Conservation (phyloP, 2,888 invertebrate genomes). For the Plusia festucae region DNA sequence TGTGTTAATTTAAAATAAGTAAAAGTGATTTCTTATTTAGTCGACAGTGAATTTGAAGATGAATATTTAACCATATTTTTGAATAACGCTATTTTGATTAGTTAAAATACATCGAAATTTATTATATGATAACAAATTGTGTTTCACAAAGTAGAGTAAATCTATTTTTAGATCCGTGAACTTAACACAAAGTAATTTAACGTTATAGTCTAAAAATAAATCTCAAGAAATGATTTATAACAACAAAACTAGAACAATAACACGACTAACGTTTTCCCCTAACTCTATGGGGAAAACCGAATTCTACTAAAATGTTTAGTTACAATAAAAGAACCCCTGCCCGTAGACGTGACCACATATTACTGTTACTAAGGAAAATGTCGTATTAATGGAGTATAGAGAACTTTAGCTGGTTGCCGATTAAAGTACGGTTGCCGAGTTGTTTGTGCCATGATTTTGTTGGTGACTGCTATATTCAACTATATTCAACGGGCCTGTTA, state of each 20-base stretch:
- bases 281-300: conserved; percentile 1
- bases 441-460: not conserved
- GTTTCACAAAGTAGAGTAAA: too few relatives aligned
- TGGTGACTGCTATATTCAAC: not conserved
- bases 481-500: too few relatives aligned
- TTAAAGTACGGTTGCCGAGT: not conserved
- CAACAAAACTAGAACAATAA: not conserved
- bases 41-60: too few relatives aligned
- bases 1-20: too few relatives aligned
- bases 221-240: not conserved
- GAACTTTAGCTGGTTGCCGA: not conserved
- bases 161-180: not conserved
- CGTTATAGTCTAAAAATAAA: not conserved
- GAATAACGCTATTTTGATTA: too few relatives aligned
- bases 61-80: too few relatives aligned
- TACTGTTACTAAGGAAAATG: conserved; percentile 15
- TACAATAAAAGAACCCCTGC: not conserved
- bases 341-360: not conserved
- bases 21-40: too few relatives aligned
- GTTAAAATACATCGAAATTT: too few relatives aligned
- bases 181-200: not conserved
- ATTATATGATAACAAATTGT: too few relatives aligned
- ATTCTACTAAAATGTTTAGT: not conserved
- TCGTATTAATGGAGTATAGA: not conserved
- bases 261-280: not conserved